A percentile compares a stretch with the other conserved stretches of the same genome.
phyloP scores from a whole-genome alignment of 2,888 invertebrate species.

The Scaeva pyrastri region DNA sequence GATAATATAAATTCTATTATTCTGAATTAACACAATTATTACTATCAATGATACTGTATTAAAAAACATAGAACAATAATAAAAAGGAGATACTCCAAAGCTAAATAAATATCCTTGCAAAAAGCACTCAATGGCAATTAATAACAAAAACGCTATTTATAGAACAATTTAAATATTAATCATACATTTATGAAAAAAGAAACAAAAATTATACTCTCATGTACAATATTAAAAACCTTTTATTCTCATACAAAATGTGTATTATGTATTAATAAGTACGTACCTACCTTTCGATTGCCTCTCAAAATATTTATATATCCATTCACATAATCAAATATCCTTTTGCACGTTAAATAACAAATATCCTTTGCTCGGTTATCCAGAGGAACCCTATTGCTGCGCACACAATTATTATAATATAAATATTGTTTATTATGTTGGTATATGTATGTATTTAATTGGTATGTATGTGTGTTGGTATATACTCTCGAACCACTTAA shows the following conservation, averaged over 20 bases:
- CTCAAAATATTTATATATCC: slow-evolving; percentile 36
- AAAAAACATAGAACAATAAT: too few species aligned
- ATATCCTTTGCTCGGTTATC: slow-evolving; percentile 59
- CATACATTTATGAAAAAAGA: neutral
- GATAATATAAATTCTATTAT: too few species aligned
- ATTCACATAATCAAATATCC: slow-evolving; percentile 49
- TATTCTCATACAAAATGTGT: neutral
- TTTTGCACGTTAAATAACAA: slow-evolving; percentile 16
- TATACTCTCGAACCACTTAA: slow-evolving; percentile 9
- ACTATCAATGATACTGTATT: too few species aligned
- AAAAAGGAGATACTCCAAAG: too few species aligned
- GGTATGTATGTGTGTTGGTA: neutral
- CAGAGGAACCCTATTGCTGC: slow-evolving; percentile 39
- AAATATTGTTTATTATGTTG: neutral
- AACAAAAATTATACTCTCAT: too few species aligned
- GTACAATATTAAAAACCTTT: too few species aligned
- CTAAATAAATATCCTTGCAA: too few species aligned
- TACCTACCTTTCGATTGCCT: neutral
- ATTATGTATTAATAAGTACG: neutral
- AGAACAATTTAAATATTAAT: neutral
- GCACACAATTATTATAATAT: slow-evolving; percentile 9
- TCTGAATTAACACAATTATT: too few species aligned
- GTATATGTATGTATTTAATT: too few species aligned
- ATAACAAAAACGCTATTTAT: neutral
- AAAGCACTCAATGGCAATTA: too few species aligned